These are phyloP conservation scores for Myotis brandtii DNA, from an alignment of 2,113 vertebrate species.

Conservation along the genomic window DNA sequence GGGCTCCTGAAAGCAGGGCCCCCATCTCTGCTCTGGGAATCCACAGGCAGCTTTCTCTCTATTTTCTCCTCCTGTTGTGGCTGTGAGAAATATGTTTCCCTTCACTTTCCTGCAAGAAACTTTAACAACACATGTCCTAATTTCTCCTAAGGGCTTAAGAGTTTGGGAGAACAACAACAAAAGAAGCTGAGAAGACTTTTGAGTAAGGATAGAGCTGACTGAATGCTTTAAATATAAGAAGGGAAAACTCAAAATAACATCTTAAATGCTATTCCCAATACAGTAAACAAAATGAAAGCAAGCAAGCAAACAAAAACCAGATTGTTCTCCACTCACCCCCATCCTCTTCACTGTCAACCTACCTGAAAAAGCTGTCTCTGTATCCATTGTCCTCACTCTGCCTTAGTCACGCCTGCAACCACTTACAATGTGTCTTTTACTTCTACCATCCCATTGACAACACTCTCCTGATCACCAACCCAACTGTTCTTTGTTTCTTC, in stretches of 20 bases:
- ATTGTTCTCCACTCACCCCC: neutral
- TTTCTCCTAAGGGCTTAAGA: constrained; percentile 47
- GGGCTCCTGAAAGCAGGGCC: neutral
- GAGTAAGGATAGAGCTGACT: neutral
- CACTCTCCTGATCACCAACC: neutral
- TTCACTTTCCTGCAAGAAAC: constrained; percentile 33
- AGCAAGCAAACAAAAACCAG: neutral
- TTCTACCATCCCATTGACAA: neutral
- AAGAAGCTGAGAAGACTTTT: neutral
- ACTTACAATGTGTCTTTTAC: neutral
- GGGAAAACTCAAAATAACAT: neutral
- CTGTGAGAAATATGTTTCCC: neutral
- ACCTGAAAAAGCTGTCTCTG: neutral
- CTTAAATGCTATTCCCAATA: neutral
- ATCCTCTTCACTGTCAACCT: neutral
- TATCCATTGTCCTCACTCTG: neutral
- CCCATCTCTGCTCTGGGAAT: neutral
- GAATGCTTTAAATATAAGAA: constrained; percentile 22
- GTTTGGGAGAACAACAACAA: neutral
- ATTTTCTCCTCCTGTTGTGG: neutral
- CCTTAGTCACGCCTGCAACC: neutral
- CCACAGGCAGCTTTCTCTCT: neutral
- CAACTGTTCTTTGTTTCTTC: neutral
- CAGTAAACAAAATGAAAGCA: neutral
- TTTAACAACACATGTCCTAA: neutral